Evolutionary conservation across 2,888 invertebrate species (phyloP).

Genomic region (Tiliacea aurago): DNA sequence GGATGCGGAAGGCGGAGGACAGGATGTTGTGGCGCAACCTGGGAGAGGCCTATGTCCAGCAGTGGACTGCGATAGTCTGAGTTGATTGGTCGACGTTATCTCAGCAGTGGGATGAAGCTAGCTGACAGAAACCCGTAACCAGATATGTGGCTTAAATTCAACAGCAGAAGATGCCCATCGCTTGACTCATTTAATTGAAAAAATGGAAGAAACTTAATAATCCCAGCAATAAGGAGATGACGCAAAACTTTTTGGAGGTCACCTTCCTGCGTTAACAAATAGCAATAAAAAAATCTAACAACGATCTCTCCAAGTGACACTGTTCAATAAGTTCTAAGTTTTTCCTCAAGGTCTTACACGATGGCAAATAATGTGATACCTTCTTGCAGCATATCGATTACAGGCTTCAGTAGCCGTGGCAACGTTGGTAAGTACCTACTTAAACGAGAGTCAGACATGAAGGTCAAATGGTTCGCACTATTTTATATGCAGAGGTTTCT

Average conservation of each 20-base stretch:
- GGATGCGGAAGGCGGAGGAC: no score
- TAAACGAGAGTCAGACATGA: neutral
- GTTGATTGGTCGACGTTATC: neutral
- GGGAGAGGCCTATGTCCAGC: no score
- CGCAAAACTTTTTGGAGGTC: neutral
- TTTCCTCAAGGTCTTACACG: constrained; percentile 27
- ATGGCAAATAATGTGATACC: constrained; percentile 20
- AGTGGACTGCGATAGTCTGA: no score
- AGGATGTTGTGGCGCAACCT: no score
- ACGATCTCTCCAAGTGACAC: constrained; percentile 45
- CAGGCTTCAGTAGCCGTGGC: constrained; percentile 15
- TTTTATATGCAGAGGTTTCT: neutral
- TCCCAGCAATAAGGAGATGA: neutral
- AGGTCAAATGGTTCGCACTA: constrained; percentile 27
- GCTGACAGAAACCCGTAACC: neutral
- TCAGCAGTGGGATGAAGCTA: neutral
- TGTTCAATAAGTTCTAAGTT: neutral
- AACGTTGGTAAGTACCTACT: constrained; percentile 13
- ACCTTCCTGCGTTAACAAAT: neutral
- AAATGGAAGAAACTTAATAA: no score
- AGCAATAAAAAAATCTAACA: neutral
- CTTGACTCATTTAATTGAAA: no score
- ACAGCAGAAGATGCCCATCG: no score
- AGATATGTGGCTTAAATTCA: neutral
- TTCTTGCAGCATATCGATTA: constrained; percentile 39